Evolutionary conservation across 2,888 invertebrate species (phyloP).

Genomic region (Drosophila subsilvestris): DNA sequence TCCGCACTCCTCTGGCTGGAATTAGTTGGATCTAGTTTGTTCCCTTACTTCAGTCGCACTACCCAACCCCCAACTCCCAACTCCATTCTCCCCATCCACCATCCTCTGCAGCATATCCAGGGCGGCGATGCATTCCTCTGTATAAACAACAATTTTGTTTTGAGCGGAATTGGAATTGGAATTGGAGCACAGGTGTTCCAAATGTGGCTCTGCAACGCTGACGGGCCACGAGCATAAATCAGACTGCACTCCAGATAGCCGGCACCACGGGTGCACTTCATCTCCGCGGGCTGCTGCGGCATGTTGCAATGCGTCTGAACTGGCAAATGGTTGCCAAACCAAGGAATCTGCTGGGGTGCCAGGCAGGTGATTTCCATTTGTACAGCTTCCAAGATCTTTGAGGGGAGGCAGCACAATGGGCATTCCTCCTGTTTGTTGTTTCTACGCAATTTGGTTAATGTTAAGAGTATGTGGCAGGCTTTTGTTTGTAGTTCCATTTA

Average conservation of each 20-base stretch:
- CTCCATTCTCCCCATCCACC: slow-evolving; percentile 1
- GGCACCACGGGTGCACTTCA: slow-evolving; percentile 27
- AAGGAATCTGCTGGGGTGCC: slow-evolving; percentile 6
- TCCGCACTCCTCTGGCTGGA: slow-evolving; percentile 45
- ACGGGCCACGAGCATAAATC: slow-evolving; percentile 48
- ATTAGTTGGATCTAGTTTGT: slow-evolving; percentile 13
- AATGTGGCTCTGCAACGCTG: slow-evolving; percentile 30
- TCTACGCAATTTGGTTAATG: slow-evolving; percentile 15
- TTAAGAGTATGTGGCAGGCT: background rate
- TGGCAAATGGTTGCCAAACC: slow-evolving; percentile 8
- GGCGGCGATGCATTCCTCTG: slow-evolving; percentile 25
- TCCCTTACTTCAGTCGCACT: slow-evolving; percentile 20
- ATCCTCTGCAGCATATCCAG: background rate
- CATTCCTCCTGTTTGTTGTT: background rate
- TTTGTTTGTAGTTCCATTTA: background rate
- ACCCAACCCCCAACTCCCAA: background rate
- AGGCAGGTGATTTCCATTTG: slow-evolving; percentile 29
- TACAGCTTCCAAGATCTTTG: background rate
- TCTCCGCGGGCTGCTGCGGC: slow-evolving; percentile 26
- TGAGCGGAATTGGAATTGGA: slow-evolving; percentile 1
- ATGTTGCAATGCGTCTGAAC: slow-evolving; percentile 9
- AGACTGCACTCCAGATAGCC: slow-evolving; percentile 28
- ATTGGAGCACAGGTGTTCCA: slow-evolving; percentile 66
- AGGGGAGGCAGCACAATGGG: slow-evolving; percentile 6
- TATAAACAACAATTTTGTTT: slow-evolving; percentile 31